Evolutionary conservation across 2,888 invertebrate species (phyloP).

Genomic region (Sinhomidia bicolor): DNA sequence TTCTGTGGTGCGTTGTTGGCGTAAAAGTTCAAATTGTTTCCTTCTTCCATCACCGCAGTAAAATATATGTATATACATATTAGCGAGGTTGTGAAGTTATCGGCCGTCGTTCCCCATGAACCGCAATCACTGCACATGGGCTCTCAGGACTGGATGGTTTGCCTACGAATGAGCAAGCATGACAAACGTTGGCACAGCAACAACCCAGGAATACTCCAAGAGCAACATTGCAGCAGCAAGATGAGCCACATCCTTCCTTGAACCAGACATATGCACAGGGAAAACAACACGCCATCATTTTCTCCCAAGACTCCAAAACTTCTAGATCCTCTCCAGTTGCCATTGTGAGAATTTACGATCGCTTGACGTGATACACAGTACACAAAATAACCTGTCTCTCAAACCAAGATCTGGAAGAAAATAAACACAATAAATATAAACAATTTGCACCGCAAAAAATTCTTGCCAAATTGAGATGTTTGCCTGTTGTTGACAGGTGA

Average conservation of each 20-base stretch:
- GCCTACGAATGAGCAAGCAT: conserved; percentile 73
- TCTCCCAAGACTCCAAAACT: conserved; percentile 72
- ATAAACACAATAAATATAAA: neutral
- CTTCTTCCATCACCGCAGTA: neutral
- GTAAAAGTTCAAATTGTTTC: too few relatives aligned
- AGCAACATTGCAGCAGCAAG: conserved; percentile 66
- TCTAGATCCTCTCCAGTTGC: conserved; percentile 61
- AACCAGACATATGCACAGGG: conserved; percentile 76
- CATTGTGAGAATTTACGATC: conserved; percentile 47
- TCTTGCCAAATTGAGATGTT: neutral
- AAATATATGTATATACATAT: neutral
- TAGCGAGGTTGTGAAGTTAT: conserved; percentile 58
- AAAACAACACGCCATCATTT: conserved; percentile 76
- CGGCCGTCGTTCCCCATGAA: conserved; percentile 51
- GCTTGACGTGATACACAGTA: neutral
- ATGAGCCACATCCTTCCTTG: conserved; percentile 74
- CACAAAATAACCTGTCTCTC: neutral
- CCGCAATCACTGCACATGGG: conserved; percentile 70
- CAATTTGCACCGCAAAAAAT: neutral
- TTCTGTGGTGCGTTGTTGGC: neutral
- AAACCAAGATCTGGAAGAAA: neutral
- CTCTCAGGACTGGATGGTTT: conserved; percentile 61
- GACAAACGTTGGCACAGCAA: conserved; percentile 73
- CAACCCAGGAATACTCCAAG: conserved; percentile 41
- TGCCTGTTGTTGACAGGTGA: too few relatives aligned